A percentile compares a stretch with the other conserved stretches of the same genome.
These are phyloP conservation scores for Synanthedon andrenaeformis DNA, from an alignment of 2,888 invertebrate species.

Conservation along the genomic window DNA sequence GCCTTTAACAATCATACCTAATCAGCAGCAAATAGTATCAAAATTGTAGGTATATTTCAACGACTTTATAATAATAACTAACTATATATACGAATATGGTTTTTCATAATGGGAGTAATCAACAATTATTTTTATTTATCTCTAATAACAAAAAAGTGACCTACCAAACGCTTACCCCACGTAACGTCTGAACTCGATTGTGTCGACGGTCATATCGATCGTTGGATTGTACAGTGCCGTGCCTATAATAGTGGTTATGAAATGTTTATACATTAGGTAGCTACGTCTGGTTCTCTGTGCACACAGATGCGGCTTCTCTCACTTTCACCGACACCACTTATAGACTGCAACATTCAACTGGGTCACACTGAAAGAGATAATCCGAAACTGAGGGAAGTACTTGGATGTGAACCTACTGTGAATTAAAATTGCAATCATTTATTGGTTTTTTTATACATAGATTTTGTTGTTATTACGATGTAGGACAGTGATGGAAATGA, in stretches of 20 bases:
- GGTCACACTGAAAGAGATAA: slow-evolving; percentile 37
- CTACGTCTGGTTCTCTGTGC: slow-evolving; percentile 28
- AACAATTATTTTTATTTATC: too few relatives aligned
- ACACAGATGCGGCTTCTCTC: slow-evolving; percentile 34
- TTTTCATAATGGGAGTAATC: too few relatives aligned
- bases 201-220: slow-evolving; percentile 37
- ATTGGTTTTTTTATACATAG: too few relatives aligned
- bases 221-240: slow-evolving; percentile 13
- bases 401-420: slow-evolving; percentile 12
- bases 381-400: slow-evolving; percentile 12
- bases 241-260: slow-evolving; percentile 39
- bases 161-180: background rate
- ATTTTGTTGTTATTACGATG: too few relatives aligned
- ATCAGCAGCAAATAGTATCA: too few relatives aligned
- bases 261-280: slow-evolving; percentile 38
- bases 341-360: slow-evolving; percentile 28
- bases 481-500: background rate
- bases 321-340: slow-evolving; percentile 49
- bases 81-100: too few relatives aligned
- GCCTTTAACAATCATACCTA: too few relatives aligned
- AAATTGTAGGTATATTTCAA: too few relatives aligned
- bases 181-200: slow-evolving; percentile 3
- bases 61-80: too few relatives aligned
- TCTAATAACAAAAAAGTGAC: background rate
- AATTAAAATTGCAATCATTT: background rate